Conservation (phyloP, 2,113 vertebrate species). For the Charadrius vociferus region DNA sequence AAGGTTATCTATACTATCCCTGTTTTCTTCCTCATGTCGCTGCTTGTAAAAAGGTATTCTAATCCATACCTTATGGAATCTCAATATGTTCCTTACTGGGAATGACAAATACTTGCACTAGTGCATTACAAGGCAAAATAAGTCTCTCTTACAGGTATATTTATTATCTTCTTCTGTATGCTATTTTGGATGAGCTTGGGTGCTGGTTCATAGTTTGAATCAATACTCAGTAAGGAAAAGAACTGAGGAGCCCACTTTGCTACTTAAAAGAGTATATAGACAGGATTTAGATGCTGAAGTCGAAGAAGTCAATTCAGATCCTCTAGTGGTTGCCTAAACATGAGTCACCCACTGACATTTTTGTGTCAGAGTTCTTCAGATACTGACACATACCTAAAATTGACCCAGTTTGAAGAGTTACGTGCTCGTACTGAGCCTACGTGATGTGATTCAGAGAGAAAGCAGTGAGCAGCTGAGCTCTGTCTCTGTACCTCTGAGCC, state of each 20-base stretch:
- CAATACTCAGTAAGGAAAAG: background rate
- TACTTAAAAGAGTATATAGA: background rate
- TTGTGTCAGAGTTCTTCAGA: background rate
- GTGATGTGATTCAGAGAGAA: constrained; percentile 13
- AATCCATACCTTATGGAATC: background rate
- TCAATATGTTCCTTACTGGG: background rate
- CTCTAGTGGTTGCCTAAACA: background rate
- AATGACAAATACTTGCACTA: background rate
- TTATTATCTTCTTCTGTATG: background rate
- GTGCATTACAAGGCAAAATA: background rate
- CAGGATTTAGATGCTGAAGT: background rate
- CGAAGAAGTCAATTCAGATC: background rate
- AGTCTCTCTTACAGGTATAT: background rate
- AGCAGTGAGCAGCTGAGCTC: constrained; percentile 44
- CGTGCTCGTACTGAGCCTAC: background rate
- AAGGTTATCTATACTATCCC: background rate
- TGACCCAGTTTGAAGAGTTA: constrained; percentile 18
- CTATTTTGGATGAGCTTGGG: background rate
- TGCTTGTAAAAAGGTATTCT: background rate
- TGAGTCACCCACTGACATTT: background rate
- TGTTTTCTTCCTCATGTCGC: background rate
- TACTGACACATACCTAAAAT: background rate
- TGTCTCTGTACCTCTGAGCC: background rate
- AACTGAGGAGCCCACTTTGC: background rate
- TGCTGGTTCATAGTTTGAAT: background rate